These are phyloP conservation scores for Gnathonemus echidnorhynchus DNA, from an alignment of 2,113 vertebrate genomes.

Conservation along the genomic window DNA sequence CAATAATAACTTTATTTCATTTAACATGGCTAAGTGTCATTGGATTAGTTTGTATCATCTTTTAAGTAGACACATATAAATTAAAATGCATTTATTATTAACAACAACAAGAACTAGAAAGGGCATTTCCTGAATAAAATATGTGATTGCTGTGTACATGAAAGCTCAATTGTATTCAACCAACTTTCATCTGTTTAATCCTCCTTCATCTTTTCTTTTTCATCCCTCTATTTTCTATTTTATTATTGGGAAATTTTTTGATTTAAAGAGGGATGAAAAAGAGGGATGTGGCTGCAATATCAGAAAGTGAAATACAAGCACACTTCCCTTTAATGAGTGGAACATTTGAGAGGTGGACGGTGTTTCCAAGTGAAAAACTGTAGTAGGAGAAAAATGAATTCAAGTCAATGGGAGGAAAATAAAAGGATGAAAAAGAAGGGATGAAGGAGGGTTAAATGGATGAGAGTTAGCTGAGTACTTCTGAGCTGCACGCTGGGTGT, in stretches of 20 bases:
- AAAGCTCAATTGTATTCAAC: neutral
- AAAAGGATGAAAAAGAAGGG: neutral
- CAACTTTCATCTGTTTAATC: neutral
- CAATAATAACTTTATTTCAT: neutral
- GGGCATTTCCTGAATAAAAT: neutral
- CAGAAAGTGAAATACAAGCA: neutral
- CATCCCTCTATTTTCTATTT: neutral
- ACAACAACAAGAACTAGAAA: neutral
- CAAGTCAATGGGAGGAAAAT: neutral
- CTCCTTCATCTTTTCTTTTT: neutral
- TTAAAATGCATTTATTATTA: slow-evolving; percentile 1
- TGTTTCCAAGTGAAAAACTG: neutral
- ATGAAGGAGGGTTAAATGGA: neutral
- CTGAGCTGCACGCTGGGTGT: neutral
- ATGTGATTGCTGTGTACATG: neutral
- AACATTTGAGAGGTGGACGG: neutral
- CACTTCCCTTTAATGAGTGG: neutral
- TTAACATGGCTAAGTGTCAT: neutral
- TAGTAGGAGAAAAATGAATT: neutral
- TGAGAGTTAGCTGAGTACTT: neutral
- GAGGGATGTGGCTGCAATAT: neutral
- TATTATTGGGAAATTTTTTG: neutral
- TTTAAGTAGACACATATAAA: neutral
- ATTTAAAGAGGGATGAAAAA: neutral
- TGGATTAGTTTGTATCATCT: neutral